Percentiles rank a stretch among this genome's conserved stretches.
These are phyloP conservation scores for Oscheius sp. DNA, from an alignment of 2,888 invertebrate genomes.

Conservation along the genomic window DNA sequence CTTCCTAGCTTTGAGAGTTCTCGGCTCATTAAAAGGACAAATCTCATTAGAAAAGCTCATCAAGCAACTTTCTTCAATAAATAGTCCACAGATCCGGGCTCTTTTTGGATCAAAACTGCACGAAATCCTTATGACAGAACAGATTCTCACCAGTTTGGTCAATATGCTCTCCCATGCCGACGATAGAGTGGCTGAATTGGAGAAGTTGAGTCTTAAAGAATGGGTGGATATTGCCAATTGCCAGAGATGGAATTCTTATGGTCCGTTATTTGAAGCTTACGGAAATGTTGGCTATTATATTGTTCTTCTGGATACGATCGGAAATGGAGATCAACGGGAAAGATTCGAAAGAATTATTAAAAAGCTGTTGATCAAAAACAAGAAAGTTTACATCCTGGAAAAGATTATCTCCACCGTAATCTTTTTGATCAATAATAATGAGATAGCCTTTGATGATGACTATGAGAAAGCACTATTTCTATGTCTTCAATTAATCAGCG, in stretches of 20 bases:
- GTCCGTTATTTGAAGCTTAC: conserved; percentile 2
- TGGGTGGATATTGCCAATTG: conserved; percentile 35
- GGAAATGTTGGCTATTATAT: conserved; percentile 28
- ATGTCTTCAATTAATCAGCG: background rate
- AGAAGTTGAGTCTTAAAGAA: background rate
- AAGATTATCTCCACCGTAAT: conserved; percentile 5
- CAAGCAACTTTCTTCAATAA: background rate
- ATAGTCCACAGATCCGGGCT: background rate
- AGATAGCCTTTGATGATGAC: background rate
- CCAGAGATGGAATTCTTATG: conserved; percentile 26
- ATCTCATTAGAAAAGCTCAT: background rate
- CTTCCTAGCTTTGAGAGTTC: background rate
- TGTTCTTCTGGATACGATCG: conserved; percentile 1
- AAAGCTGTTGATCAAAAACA: background rate
- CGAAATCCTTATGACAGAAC: background rate
- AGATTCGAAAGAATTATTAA: background rate
- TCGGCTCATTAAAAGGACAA: background rate
- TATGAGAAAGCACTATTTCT: background rate
- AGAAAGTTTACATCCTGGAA: background rate
- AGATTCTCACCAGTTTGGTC: background rate
- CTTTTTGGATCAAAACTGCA: conserved; percentile 26
- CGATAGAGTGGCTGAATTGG: conserved; percentile 16
- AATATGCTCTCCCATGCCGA: conserved; percentile 22
- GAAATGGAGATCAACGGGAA: background rate
- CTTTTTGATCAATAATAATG: conserved; percentile 17